Base-by-base conservation (phyloP, 2,888 invertebrate genomes). In the Athetis lepigone region DNA sequence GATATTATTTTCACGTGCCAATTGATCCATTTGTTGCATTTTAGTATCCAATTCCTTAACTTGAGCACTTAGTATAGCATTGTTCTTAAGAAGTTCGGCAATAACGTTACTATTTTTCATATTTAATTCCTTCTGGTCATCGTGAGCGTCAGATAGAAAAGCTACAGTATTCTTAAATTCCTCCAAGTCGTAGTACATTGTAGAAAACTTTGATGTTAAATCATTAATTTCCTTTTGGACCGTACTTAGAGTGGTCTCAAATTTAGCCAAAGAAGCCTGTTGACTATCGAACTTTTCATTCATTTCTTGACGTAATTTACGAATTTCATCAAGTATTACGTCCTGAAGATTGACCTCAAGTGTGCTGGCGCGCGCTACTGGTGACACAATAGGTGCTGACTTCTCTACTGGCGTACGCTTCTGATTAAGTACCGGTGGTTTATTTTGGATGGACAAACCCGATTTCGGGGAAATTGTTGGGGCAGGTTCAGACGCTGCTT, bases 201-300 rank as follows among this genome's bases (percentile, higher is more conserved):
- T n/a, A 0, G 21, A 19, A 29, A 52, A 42, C 21, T 11, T 52
- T 16, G 11, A 29, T 13, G 27, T n/a, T 11, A 42, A 5, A n/a
- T 42, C 42, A 21, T 29, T 52, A 1, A 52, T 6, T 11, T 52
- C 27, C n/a, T 7, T 52, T 27, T 29, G 39, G 19, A 40, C 52
- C 4, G 13, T 19, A 1, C 2, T 0, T 5, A 52, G 21, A n/a
- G 21, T 42, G 19, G 5, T n/a, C 42, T 29, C 19, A 29, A 52
- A 42, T 21, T 40, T 52, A 3, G 6, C n/a, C 13, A 52, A 5
- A 19, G 42, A 18, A 1, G 3, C 21, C 29, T 42, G 21, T n/a
- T 52, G 52, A 42, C 18, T 40, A 13, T 51, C 27, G 4, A 52
- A 52, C 29, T 42, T 52, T 8, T 19, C 29, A 8, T 18, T 47